Evolutionary conservation across 2,113 vertebrate species (phyloP), one percentile per base, ranked within the genome.

Genomic region (Bubalus kerabau): DNA sequence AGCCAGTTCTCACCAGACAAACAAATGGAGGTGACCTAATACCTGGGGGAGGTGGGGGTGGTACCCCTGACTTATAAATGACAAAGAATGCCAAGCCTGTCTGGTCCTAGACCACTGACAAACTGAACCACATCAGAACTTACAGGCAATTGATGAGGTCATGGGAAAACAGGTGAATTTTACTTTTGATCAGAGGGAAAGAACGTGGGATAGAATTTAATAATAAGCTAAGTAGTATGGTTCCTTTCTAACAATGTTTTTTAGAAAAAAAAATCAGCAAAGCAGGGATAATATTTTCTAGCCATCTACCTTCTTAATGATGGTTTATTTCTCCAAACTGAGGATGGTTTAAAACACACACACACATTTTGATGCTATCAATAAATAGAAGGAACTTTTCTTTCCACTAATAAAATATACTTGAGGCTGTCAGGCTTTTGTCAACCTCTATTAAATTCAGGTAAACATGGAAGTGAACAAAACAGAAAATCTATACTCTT

Each of bases 21-120:
- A 98, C 98, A 98, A 98, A 98, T 3, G 36, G 98, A 98, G 95
- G 96, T 99, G 98, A 99, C 94, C 96, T 99, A 98, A 99, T 98
- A 97, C 98, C 98, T 98, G n/a, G 91, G 95, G 98, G 97, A 91
- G n/a, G 74, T 46, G 62, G 60, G 54, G 36, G 71, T 40, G 17
- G 76, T 24, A 24, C 43, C 91, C 48, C 94, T 97, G 80, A 97
- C 91, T 60, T 83, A 98, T 97, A 98, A 97, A 98, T 95, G 92
- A 56, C 95, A 93, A 97, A 89, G 52, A 57, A 80, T 54, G 95
- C 97, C 96, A 95, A 46, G 28, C 56, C 84, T 64, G 91, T 93
- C 97, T 98, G 40, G 56, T 98, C 93, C 93, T 98, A 97, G 74
- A 97, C 67, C 64, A 95, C 8, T 76, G n/a, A 92, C 94, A 96